Percentiles rank a stretch among this genome's conserved stretches.
phyloP scores from a whole-genome alignment of 2,888 invertebrate genomes.

The Chydorus sphaericus region DNA sequence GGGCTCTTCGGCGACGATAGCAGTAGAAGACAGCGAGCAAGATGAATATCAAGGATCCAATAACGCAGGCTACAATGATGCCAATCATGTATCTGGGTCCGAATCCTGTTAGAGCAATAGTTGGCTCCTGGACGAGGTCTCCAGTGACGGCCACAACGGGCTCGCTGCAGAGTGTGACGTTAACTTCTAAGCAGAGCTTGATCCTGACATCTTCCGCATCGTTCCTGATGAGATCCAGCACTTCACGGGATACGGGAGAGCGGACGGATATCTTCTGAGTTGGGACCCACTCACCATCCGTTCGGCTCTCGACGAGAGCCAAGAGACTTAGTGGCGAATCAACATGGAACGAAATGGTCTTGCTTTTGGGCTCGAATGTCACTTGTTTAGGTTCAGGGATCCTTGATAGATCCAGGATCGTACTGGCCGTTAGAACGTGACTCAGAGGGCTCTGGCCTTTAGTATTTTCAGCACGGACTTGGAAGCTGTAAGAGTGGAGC shows the following conservation, averaged over 20 bases:
- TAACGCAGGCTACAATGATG: conserved; percentile 60
- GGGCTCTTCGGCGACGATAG: conserved; percentile 57
- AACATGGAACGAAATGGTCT: conserved; percentile 60
- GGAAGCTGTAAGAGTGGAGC: conserved; percentile 71
- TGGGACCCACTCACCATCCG: conserved; percentile 4
- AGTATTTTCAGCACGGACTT: conserved; percentile 77
- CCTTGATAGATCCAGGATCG: conserved; percentile 54
- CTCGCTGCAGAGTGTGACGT: conserved; percentile 68
- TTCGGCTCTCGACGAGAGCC: conserved; percentile 31
- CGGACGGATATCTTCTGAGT: conserved; percentile 6
- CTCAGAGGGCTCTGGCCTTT: conserved; percentile 78
- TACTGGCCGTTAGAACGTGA: conserved; percentile 63
- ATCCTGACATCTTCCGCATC: conserved; percentile 42
- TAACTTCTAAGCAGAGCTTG: conserved; percentile 63
- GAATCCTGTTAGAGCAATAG: conserved; percentile 41
- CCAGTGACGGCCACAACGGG: conserved; percentile 48
- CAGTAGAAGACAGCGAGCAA: conserved; percentile 62
- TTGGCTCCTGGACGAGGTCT: conserved; percentile 17
- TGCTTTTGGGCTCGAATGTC: conserved; percentile 63
- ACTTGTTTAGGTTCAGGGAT: conserved; percentile 67
- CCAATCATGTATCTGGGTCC: conserved; percentile 64
- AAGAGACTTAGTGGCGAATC: conserved; percentile 62
- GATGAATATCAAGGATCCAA: conserved; percentile 60
- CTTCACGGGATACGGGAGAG: conserved; percentile 5
- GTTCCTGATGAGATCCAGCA: conserved; percentile 12